A percentile compares a stretch with the other conserved stretches of the same genome.
Evolutionary conservation across 2,113 vertebrate species (phyloP).

Genomic region (Entomyzon cyanotis): DNA sequence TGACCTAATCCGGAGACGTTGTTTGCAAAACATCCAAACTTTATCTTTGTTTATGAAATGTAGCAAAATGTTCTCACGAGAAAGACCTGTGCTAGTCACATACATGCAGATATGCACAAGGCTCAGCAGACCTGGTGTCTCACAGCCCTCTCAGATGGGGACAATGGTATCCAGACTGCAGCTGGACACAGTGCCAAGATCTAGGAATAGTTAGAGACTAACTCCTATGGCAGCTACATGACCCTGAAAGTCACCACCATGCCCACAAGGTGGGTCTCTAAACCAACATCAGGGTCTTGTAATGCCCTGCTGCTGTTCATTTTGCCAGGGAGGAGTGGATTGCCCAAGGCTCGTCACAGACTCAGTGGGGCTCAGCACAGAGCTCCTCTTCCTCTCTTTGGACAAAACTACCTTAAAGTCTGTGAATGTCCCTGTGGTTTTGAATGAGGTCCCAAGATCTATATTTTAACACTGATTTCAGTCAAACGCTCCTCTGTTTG

Average conservation of each 20-base stretch:
- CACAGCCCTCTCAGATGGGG: neutral
- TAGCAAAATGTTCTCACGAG: too few species aligned
- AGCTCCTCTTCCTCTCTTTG: neutral
- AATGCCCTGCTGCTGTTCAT: neutral
- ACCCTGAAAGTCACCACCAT: neutral
- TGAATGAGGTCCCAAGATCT: neutral
- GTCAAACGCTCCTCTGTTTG: neutral
- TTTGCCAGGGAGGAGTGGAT: neutral
- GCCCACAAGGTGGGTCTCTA: neutral
- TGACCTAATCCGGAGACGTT: too few species aligned
- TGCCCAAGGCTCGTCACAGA: neutral
- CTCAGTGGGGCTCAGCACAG: neutral
- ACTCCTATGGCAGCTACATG: neutral
- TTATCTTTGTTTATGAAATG: too few species aligned
- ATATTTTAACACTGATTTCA: neutral
- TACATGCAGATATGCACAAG: neutral
- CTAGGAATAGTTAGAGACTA: neutral
- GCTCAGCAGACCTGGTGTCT: neutral
- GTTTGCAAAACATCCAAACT: too few species aligned
- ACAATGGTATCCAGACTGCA: fast-evolving
- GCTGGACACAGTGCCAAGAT: neutral
- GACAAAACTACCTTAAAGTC: neutral
- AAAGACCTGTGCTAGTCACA: too few species aligned
- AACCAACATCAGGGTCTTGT: neutral
- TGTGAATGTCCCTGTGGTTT: neutral